Evolutionary conservation across 1,140 invertebrate genomes (phyloP).

Genomic region (Drepana arcuata): DNA sequence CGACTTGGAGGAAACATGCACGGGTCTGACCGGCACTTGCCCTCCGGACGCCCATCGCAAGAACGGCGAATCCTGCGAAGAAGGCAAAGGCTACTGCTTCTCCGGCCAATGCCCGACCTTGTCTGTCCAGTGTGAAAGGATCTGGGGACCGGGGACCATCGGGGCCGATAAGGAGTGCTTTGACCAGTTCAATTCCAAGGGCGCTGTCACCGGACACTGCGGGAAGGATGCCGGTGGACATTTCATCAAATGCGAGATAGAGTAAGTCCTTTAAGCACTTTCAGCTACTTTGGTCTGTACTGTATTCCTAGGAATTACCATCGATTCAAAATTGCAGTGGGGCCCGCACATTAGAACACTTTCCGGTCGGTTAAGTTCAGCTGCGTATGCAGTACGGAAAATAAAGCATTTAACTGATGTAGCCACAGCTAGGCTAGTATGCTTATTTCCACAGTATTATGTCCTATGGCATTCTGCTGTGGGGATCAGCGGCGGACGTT

Average conservation of each 20-base stretch:
- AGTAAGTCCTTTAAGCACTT: slow-evolving; percentile 76
- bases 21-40: slow-evolving; percentile 89
- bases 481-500: too few relatives aligned
- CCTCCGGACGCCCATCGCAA: slow-evolving; percentile 91
- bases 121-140: slow-evolving; percentile 87
- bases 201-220: slow-evolving; percentile 94
- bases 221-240: slow-evolving; percentile 84
- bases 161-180: slow-evolving; percentile 90
- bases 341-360: too few relatives aligned
- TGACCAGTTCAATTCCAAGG: slow-evolving; percentile 94
- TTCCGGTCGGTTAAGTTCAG: too few relatives aligned
- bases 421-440: too few relatives aligned
- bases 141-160: slow-evolving; percentile 90
- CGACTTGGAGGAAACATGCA: slow-evolving; percentile 94
- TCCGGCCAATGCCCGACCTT: slow-evolving; percentile 92
- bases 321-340: too few relatives aligned
- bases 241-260: slow-evolving; percentile 88
- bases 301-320: too few relatives aligned
- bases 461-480: too few relatives aligned
- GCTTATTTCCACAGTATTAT: too few relatives aligned
- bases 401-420: too few relatives aligned
- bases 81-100: slow-evolving; percentile 86
- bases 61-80: slow-evolving; percentile 88
- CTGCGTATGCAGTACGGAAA: too few relatives aligned
- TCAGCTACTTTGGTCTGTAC: too few relatives aligned